These are phyloP conservation scores for Puntigrus tetrazona DNA, from an alignment of 2,113 vertebrate species.

Conservation along the genomic window DNA sequence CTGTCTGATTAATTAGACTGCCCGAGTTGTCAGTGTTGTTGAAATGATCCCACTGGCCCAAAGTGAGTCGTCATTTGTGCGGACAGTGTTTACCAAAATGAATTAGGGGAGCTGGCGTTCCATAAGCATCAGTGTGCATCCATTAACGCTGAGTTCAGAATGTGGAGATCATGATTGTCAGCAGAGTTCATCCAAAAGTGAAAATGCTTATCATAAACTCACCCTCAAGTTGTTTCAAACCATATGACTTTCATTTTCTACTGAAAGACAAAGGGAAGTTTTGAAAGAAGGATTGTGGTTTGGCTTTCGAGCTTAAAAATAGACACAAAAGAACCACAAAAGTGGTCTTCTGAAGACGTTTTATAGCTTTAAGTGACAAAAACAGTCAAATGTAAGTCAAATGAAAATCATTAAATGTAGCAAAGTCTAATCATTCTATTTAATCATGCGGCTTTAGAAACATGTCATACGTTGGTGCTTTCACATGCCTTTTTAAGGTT, in stretches of 20 bases:
- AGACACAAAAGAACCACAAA: background rate
- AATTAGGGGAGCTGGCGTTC: conserved; percentile 31
- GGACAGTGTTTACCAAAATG: conserved; percentile 49
- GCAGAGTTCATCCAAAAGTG: background rate
- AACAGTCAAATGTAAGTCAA: background rate
- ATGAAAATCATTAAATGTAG: background rate
- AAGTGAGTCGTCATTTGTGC: conserved; percentile 43
- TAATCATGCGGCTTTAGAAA: background rate
- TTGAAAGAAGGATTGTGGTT: background rate
- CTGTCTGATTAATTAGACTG: conserved; percentile 51
- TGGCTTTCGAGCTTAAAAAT: background rate
- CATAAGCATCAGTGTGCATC: conserved; percentile 40
- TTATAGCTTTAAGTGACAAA: background rate
- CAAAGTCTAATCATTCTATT: background rate
- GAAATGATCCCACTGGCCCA: conserved; percentile 28
- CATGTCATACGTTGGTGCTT: background rate
- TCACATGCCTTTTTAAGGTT: background rate
- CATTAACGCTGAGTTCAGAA: conserved; percentile 31
- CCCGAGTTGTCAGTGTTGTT: conserved; percentile 2
- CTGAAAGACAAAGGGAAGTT: background rate
- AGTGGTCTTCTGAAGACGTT: background rate
- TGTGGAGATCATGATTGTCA: conserved; percentile 28
- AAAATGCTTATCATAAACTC: background rate
- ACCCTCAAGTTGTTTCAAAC: background rate
- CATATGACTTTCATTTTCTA: background rate